phyloP scores from a whole-genome alignment of 2,888 invertebrate genomes.

The Pantelozetes paolii region DNA sequence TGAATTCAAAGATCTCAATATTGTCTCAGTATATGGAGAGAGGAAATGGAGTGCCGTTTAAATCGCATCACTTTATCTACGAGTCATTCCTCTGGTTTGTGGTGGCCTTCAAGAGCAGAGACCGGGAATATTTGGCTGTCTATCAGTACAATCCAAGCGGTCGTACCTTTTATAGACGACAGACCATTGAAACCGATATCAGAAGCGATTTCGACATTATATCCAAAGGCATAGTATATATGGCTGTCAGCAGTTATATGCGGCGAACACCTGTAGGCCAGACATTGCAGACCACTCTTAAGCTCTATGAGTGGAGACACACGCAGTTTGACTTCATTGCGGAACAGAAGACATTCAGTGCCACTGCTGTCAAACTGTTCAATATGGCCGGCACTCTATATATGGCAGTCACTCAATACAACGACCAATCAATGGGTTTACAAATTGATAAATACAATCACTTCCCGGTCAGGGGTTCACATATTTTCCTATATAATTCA shows the following conservation, averaged over 20 bases:
- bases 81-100: constrained; percentile 21
- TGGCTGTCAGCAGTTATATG: constrained; percentile 26
- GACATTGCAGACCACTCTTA: not conserved
- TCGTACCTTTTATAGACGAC: not conserved
- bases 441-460: not conserved
- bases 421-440: not conserved
- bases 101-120: not conserved
- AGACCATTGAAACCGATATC: not conserved
- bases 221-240: not conserved
- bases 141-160: constrained; percentile 16
- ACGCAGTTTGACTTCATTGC: constrained; percentile 23
- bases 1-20: not conserved
- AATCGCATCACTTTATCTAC: constrained; percentile 11
- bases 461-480: constrained; percentile 8
- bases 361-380: constrained; percentile 19
- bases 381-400: constrained; percentile 1
- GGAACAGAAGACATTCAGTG: constrained; percentile 16
- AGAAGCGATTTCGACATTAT: constrained; percentile 23
- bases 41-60: constrained; percentile 10
- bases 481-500: constrained; percentile 9
- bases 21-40: not conserved
- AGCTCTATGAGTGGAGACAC: constrained; percentile 18
- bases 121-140: constrained; percentile 21
- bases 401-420: not conserved
- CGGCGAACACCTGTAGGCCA: not conserved